phyloP scores from a whole-genome alignment of 2,113 vertebrate species.

The Leptodactylus fuscus region DNA sequence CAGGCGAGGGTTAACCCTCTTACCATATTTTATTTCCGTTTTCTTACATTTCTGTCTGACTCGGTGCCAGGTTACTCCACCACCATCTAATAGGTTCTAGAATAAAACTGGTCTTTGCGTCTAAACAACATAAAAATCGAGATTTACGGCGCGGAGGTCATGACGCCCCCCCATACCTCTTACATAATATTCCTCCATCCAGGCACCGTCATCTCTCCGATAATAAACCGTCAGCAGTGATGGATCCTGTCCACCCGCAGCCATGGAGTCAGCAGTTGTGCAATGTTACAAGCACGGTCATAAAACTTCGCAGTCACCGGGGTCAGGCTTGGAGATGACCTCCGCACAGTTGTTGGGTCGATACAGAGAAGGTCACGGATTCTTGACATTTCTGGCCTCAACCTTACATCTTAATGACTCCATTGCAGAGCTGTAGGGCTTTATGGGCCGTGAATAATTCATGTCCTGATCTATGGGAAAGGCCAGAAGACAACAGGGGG shows the following conservation, averaged over 20 bases:
- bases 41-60: too few relatives aligned
- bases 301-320: not conserved
- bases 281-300: not conserved
- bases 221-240: not conserved
- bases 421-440: not conserved
- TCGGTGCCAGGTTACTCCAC: too few relatives aligned
- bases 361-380: not conserved
- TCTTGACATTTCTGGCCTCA: conserved; percentile 16
- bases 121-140: not conserved
- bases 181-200: not conserved
- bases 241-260: not conserved
- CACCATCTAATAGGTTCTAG: too few relatives aligned
- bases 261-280: not conserved
- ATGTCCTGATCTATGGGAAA: conserved; percentile 20
- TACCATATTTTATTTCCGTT: too few relatives aligned
- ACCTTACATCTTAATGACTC: not conserved
- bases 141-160: not conserved
- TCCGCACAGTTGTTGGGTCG: not conserved
- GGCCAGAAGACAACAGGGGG: not conserved
- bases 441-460: conserved; percentile 32
- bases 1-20: too few relatives aligned
- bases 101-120: too few relatives aligned
- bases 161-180: not conserved
- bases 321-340: conserved; percentile 2
- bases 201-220: not conserved